Base-by-base conservation (phyloP, 2,888 invertebrate species). In the Rugalucina vietnamica region DNA sequence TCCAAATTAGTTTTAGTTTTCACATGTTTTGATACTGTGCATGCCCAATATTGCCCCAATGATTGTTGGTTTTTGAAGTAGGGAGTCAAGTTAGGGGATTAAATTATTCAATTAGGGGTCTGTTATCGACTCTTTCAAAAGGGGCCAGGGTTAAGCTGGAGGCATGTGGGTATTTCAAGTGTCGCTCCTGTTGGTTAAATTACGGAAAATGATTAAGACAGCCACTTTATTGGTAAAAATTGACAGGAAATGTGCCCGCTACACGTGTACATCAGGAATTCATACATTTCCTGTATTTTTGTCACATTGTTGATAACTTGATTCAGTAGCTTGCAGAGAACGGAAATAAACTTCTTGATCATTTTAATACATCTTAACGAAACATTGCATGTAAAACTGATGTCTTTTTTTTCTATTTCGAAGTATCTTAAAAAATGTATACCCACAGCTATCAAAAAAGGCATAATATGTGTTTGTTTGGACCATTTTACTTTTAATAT, bases 31-130 rank as follows among this genome's bases (percentile, higher is more conserved):
- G 65, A 65, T 65, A 65, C 21, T 12, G 27, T 5, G 2, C 24
- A 24, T 5, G 18, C 65, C 24, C 8, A 65, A 65, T 5, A 1
- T 3, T n/a, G 5, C 34, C 34, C 1, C 18, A 4, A 29, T 10
- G 32, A 32, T 65, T 65, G 65, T 34, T 65, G 65, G 65, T 65
- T 10, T 65, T 65, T 65, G 65, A 65, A 65, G 65, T 65, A 34
- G 14, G 21, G 32, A 24, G 27, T 29, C 65, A 65, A 65, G 65
- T 34, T 34, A 65, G 14, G 4, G 65, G 65, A 65, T 65, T 65
- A 65, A 65, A 57, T n/a, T 29, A 10, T 57, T 27, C 57, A 57
- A 57, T 57, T 57, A 57, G 57, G 57, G 57, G 27, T 29, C 57
- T 8, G 8, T 57, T 29, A 21, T 57, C 21, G 29, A 27, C 29